Evolutionary conservation across 2,113 vertebrate species (phyloP).

Genomic region (Propithecus coquereli): DNA sequence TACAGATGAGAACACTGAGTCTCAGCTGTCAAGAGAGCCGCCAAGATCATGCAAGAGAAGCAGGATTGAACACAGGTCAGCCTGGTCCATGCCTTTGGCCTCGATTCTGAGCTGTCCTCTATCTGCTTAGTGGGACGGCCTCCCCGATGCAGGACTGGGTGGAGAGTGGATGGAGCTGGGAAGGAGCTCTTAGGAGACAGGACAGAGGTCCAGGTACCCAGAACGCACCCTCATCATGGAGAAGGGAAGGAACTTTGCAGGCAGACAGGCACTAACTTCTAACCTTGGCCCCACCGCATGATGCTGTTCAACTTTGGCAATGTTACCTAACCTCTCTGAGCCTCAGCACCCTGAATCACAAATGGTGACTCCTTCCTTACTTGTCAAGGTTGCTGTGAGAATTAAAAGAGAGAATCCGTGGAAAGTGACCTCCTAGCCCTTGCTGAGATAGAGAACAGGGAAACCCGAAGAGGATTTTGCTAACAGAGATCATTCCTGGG

Average conservation of each 20-base stretch:
- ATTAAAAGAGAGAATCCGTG: not conserved
- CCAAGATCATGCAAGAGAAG: fast-evolving
- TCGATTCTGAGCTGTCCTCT: not conserved
- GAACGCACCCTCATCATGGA: fast-evolving
- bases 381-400: not conserved
- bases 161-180: not conserved
- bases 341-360: not conserved
- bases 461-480: not conserved
- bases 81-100: not conserved
- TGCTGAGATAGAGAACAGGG: not conserved
- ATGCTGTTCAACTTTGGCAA: not conserved
- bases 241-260: no score
- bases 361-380: not conserved
- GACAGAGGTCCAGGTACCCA: not conserved
- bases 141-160: not conserved
- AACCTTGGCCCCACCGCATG: no score
- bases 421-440: not conserved
- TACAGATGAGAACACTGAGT: not conserved
- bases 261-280: not conserved
- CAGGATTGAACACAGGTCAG: fast-evolving
- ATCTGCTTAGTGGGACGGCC: not conserved
- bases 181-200: not conserved
- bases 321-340: not conserved
- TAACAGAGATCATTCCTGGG: no score
- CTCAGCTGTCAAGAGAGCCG: not conserved